Evolutionary conservation across 2,888 invertebrate genomes (phyloP), one percentile per base, ranked within the genome.

Genomic region (Sabatieria punctata): DNA sequence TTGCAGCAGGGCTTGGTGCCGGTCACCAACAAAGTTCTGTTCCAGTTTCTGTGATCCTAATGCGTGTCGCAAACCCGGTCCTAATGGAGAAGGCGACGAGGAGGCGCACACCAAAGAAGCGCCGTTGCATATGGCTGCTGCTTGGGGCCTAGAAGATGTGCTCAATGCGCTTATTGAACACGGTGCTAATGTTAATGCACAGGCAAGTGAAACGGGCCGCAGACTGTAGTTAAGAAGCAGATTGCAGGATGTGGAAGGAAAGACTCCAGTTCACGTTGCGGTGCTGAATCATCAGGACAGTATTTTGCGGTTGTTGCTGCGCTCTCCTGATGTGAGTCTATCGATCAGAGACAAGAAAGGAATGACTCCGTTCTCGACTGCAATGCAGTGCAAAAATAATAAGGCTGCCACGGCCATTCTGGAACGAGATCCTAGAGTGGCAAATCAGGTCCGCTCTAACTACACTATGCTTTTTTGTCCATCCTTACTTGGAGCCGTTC

Each of bases 321-420:
- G 82, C 35, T 85, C 89, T 64, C 85, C 85, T 1, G 77, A 76
- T 52, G 56, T 52, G 49, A 83, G 88, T 68, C 71, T 89, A 45
- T 79, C 79, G 40, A 69, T 82, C 13, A 72, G 85, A 26, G 89
- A 93, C 67, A 83, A 79, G 59, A 73, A 75, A 45, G 88, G 88
- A 0, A 75, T 82, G 46, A 85, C 85, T 25, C 85, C 89, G 0
- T 89, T 95, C 65, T 86, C 89, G 0, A 77, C 85, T 8, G 89
- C 93, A 0, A 74, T 95, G 54, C 80, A 79, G 0, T 79, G 80
- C 2, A 77, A 84, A 52, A 88, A 91, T 65, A 85, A 88, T 63
- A 84, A 84, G 65, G 89, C 89, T 0, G 93, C 91, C 0, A 81
- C 85, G 63, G 78, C 82, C 11, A 91, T 95, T 58, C 71, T 93